Evolutionary conservation across 2,888 invertebrate genomes (phyloP).

Genomic region (Clusia tigrina): DNA sequence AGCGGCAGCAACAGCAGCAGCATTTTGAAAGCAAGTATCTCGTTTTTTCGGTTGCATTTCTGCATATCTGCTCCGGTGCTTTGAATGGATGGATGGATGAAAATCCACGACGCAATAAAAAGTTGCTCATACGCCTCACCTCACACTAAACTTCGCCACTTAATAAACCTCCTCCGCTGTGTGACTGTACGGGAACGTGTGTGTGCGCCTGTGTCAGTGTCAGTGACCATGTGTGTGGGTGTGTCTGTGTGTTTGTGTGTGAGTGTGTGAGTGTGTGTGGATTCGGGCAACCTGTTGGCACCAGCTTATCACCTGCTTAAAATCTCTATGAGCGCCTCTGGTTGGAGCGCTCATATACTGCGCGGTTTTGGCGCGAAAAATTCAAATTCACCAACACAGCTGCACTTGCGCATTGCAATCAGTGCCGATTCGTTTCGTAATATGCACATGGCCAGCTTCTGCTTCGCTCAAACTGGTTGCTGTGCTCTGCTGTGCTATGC

Average conservation of each 20-base stretch:
- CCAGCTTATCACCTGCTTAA: conserved; percentile 43
- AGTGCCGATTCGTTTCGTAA: conserved; percentile 34
- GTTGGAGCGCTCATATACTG: conserved; percentile 21
- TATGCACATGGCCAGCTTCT: conserved; percentile 10
- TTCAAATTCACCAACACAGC: conserved; percentile 15
- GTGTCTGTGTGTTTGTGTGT: conserved; percentile 27
- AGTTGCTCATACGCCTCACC: conserved; percentile 2
- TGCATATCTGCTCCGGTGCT: background rate
- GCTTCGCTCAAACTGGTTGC: background rate
- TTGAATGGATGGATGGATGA: background rate
- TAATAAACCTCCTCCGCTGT: conserved; percentile 27
- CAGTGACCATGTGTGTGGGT: no score
- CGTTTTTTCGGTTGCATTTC: background rate
- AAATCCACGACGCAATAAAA: conserved; percentile 1
- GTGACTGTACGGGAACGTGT: background rate
- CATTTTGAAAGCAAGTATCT: background rate
- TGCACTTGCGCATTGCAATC: background rate
- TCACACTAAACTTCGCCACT: background rate
- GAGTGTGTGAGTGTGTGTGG: background rate
- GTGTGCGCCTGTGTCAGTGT: background rate
- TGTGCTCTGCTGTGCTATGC: no score
- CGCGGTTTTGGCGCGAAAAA: conserved; percentile 33
- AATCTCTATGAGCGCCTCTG: conserved; percentile 11
- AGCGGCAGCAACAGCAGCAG: background rate
- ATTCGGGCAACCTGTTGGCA: conserved; percentile 3